Evolutionary conservation across 2,888 invertebrate species (phyloP), one percentile per base, ranked within the genome.

Genomic region (Zygaena filipendulae): DNA sequence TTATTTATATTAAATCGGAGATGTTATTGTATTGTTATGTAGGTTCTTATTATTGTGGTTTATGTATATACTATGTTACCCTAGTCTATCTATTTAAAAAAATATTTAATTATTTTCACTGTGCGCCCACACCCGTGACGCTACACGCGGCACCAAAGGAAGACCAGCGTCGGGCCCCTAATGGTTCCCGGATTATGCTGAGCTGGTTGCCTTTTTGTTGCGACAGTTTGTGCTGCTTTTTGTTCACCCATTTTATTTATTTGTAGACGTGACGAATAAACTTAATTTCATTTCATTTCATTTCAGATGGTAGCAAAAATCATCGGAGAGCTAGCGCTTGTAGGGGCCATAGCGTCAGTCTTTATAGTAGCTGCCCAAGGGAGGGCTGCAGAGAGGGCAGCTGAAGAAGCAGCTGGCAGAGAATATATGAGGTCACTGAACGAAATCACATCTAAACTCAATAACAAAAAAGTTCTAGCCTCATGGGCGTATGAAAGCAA

Each of bases 401-500:
- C 82, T 1, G 83, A 84, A 41, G 81, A 86, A 36, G 70, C 74
- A 0, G 72, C 80, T 1, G 89, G 86, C 0, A 63, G 79, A 11
- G 81, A 83, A 30, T 85, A 86, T 42, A 75, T 91, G 51, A 56
- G 81, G 30, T 70, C 81, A 7, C 49, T 88, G 3, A 86, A 90
- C 42, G 80, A 77, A n/a, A 66, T 84, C 29, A 68, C 79, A 11
- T 81, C 82, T 1, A 69, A 72, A 27, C 75, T 83, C 28, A 79
- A 59, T 30, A 87, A 90, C 45, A 72, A 75, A 31, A 71, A 67
- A 25, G 58, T 75, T 0, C 46, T 86, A n/a, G 88, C 88, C 0
- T 68, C 82, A 8, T 92, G 92, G 92, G 81, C 82, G 6, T 91
- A 91, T 50, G 84, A 84, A 14, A 86, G 88, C 1, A 88, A 92